A percentile compares a stretch with the other conserved stretches of the same genome.
phyloP scores from a whole-genome alignment of 2,113 vertebrate genomes.

The Myotis lucifugus region DNA sequence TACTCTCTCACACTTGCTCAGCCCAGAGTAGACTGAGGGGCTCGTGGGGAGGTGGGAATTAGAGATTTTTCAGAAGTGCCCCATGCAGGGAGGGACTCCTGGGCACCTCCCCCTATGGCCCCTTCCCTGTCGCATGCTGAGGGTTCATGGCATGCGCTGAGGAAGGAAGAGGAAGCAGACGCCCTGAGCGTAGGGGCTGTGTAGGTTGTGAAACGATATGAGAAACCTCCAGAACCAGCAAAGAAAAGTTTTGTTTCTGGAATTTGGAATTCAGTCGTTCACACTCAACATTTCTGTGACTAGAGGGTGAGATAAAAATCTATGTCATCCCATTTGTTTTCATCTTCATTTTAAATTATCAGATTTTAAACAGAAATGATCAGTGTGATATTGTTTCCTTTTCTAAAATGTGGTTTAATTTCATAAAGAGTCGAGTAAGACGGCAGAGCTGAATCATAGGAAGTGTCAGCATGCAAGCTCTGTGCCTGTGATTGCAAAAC shows the following conservation, averaged over 20 bases:
- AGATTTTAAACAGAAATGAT: conserved; percentile 82
- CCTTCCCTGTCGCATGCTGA: not conserved
- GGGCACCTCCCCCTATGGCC: accelerated
- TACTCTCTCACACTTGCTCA: conserved; percentile 20
- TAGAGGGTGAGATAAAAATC: conserved; percentile 84
- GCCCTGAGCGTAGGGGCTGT: conserved; percentile 38
- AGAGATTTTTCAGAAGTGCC: not conserved
- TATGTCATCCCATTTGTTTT: conserved; percentile 77
- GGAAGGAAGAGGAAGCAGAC: conserved; percentile 54
- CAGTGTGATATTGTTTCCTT: conserved; percentile 82
- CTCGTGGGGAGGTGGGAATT: not conserved
- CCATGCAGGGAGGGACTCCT: not conserved
- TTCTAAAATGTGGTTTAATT: conserved; percentile 78
- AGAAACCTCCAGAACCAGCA: conserved; percentile 70
- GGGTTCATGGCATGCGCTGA: not conserved
- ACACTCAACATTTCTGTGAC: conserved; percentile 82
- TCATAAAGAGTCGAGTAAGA: conserved; percentile 59
- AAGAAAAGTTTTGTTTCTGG: conserved; percentile 81
- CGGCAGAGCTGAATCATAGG: conserved; percentile 80
- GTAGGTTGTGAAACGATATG: conserved; percentile 79
- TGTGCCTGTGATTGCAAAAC: not conserved
- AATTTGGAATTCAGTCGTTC: conserved; percentile 82
- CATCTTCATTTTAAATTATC: conserved; percentile 59
- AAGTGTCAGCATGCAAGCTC: conserved; percentile 47
- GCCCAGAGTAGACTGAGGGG: not conserved